Evolutionary conservation across 2,797 vertebrate genomes (phyloP), one percentile per base, ranked within the genome.

Genomic region (Sebastolobus alascanus): DNA sequence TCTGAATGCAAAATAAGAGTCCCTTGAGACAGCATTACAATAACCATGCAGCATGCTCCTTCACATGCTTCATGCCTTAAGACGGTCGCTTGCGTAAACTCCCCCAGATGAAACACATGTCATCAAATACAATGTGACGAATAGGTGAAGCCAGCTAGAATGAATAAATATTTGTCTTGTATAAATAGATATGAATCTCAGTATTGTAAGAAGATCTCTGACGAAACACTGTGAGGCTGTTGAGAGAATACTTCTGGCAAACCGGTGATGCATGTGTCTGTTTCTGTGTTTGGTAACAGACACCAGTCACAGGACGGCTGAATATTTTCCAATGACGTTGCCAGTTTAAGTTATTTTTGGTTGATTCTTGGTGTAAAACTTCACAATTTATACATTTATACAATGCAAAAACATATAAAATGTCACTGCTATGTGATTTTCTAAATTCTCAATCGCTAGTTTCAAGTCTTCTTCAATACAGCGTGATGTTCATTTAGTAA

Each of bases 91-190:
- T 78, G 40, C n/a, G 43, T 84, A 86, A 85, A 84, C 73, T 2
- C 65, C 46, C 14, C 33, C 29, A 22, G 37, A 64, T 73, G 18
- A 80, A 79, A 61, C 54, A 31, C 54, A 56, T 73, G 89, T 58
- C n/a, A 82, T 76, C 70, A 81, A 73, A 88, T 71, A 63, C 72
- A 74, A 55, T 5, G 38, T 69, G 75, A 89, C 43, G 80, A 83
- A 85, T 61, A 37, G 25, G 25, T 61, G 31, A 8, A 84, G 40
- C 33, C 40, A 37, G 40, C 40, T 20, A 63, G 52, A 75, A 61
- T 35, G 61, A 67, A 82, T 86, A 86, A 78, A 86, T 74, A 87
- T 89, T 86, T 81, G 54, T 74, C 31, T 31, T 61, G 46, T 61
- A 38, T 70, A 70, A 70, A 85, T 7, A 84, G 50, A 55, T 72